Evolutionary conservation across 2,113 vertebrate genomes (phyloP), one percentile per base, ranked within the genome.

Genomic region (Australoheros scitulus): DNA sequence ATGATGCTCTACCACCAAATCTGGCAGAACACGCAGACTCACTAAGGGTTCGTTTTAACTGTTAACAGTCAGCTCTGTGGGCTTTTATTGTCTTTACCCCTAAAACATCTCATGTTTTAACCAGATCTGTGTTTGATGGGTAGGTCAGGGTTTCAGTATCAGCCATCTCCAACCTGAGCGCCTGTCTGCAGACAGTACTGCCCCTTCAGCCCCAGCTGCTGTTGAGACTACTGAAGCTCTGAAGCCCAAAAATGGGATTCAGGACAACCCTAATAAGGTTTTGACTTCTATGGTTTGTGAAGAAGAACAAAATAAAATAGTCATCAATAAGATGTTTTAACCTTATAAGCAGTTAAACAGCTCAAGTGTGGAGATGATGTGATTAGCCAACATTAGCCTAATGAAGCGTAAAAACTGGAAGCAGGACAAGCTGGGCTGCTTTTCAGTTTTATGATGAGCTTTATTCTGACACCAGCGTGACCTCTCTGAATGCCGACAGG

Each of bases 41-140:
- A 24, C 2, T 1, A 29, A 29, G 43, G 29, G 65, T 20, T 0
- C 9, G 29, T 72, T 72, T 32, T 17, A 72, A 32, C 32, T 24
- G 43, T 32, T 52, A 0, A 72, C 24, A 72, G 26, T 52, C 43
- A 72, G 43, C 2, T 72, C 24, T 52, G 0, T 17, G 3, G 43
- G 43, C 17, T 50, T 15, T 4, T 0, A 70, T 47, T 56, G 55
- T 4, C 20, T n/a, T 56, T 70, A 29, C 41, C 17, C 29, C 43
- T 50, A 50, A 9, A 29, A 26, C 43, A 29, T 70, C 24, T 52
- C 50, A 10, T 9, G 6, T 50, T 52, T 47, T 29, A 52, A 52
- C 65, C 24, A 20, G 10, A 70, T 50, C 22, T 50, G 29, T 70
- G 24, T 70, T 32, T 50, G 7, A 29, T 18, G 50, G 50, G 50